Conservation (phyloP, 2,888 invertebrate species). For the Dyspetes luteomarginatus region DNA sequence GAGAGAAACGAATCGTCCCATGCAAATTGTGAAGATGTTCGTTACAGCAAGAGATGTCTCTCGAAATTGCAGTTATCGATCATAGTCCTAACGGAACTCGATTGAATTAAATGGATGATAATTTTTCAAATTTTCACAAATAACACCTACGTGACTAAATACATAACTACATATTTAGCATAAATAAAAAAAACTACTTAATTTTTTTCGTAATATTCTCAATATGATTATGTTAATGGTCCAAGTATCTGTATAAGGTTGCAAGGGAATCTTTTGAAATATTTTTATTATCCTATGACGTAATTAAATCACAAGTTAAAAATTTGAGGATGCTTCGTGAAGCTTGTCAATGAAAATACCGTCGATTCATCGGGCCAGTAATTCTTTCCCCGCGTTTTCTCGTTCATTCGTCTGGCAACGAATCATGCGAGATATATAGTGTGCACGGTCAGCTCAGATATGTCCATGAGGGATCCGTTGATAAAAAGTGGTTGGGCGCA, state of each 20-base stretch:
- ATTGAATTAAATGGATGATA: not conserved
- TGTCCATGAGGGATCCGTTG: conserved; percentile 54
- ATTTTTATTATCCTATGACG: conserved; percentile 5
- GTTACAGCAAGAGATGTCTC: not conserved
- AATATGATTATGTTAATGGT: too few relatives aligned
- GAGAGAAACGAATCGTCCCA: not conserved
- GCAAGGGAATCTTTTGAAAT: not conserved
- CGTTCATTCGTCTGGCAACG: conserved; percentile 39
- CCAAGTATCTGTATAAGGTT: too few relatives aligned
- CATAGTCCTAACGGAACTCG: not conserved
- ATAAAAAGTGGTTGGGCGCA: conserved; percentile 61
- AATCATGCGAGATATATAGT: conserved; percentile 11
- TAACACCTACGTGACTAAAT: not conserved
- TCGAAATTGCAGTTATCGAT: not conserved
- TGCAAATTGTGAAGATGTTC: not conserved
- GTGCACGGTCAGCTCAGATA: conserved; percentile 7
- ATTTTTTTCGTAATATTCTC: too few relatives aligned
- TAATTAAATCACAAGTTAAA: conserved; percentile 38
- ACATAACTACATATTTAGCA: not conserved
- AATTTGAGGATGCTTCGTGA: conserved; percentile 1
- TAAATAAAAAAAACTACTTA: too few relatives aligned
- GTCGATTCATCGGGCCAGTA: conserved; percentile 51
- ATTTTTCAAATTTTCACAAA: not conserved
- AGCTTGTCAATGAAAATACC: conserved; percentile 60
- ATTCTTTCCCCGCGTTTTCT: conserved; percentile 1